Evolutionary conservation across 1,140 invertebrate genomes (phyloP).

Genomic region (Oedothorax gibbosus): DNA sequence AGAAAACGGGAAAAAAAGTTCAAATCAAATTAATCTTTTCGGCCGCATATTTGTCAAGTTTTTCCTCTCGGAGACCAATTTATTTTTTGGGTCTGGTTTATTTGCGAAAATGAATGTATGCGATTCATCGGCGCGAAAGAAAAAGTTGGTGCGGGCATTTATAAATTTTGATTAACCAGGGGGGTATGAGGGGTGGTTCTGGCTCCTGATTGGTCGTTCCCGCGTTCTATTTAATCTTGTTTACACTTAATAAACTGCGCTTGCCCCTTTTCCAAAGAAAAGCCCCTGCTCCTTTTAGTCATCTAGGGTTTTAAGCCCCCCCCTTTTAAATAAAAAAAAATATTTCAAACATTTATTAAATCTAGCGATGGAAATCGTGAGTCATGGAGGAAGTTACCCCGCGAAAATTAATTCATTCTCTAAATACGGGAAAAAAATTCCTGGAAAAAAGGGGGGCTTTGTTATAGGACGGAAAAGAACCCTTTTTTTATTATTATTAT

Average conservation of each 20-base stretch:
- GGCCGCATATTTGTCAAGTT: slow-evolving; percentile 27
- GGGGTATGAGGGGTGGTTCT: neutral
- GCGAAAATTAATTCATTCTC: slow-evolving; percentile 58
- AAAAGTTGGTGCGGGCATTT: slow-evolving; percentile 8
- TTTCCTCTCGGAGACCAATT: neutral
- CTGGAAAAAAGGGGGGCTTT: no score
- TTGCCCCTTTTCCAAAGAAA: neutral
- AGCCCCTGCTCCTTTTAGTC: neutral
- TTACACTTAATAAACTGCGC: slow-evolving; percentile 43
- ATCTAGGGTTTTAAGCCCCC: neutral
- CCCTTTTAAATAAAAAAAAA: neutral
- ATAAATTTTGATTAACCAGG: slow-evolving; percentile 32
- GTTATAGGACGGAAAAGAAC: no score
- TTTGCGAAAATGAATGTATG: slow-evolving; percentile 28
- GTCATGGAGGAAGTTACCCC: slow-evolving; percentile 5
- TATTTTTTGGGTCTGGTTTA: slow-evolving; percentile 1
- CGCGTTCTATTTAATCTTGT: slow-evolving; percentile 41
- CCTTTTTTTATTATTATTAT: no score
- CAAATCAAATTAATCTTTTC: slow-evolving; percentile 37
- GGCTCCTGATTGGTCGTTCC: slow-evolving; percentile 34
- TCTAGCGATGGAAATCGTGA: slow-evolving; percentile 6
- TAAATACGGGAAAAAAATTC: neutral
- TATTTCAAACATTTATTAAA: slow-evolving; percentile 35
- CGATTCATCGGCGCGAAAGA: slow-evolving; percentile 13
- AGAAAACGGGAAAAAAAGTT: neutral